Percentiles rank a stretch among this genome's conserved stretches.
These are phyloP conservation scores for Petrocephalus microphthalmus DNA, from an alignment of 2,113 vertebrate species.

Conservation along the genomic window DNA sequence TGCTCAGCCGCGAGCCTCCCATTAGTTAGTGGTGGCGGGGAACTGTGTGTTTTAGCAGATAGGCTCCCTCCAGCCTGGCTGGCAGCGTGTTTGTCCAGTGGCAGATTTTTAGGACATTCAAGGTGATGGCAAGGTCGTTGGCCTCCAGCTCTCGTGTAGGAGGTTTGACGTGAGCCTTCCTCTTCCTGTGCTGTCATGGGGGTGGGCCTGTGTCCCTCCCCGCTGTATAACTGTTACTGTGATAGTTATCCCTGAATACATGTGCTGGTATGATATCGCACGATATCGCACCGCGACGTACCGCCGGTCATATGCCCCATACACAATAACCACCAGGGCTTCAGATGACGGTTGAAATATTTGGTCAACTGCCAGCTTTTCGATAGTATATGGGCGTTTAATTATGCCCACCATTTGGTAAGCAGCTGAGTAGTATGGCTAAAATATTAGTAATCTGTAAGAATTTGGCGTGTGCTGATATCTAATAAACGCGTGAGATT, in stretches of 20 bases:
- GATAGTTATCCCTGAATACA: not conserved
- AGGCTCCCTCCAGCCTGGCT: not conserved
- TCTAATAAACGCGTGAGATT: too few species aligned
- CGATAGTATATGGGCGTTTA: too few species aligned
- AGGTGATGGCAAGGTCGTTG: conserved; percentile 16
- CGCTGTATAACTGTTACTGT: not conserved
- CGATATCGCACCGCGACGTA: too few species aligned
- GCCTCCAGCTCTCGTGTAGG: not conserved
- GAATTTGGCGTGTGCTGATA: too few species aligned
- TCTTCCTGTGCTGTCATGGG: not conserved
- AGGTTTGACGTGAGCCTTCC: not conserved
- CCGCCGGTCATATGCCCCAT: too few species aligned
- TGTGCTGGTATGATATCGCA: not conserved
- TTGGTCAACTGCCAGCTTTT: too few species aligned
- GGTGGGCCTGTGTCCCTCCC: not conserved
- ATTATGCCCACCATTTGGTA: too few species aligned
- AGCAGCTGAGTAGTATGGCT: too few species aligned
- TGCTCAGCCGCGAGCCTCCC: not conserved
- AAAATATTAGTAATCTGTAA: too few species aligned
- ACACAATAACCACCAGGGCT: too few species aligned
- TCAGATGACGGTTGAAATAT: too few species aligned
- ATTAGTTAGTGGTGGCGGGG: not conserved
- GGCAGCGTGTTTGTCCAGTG: conserved; percentile 7
- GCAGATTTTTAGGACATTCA: not conserved
- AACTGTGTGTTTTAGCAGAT: not conserved